Evolutionary conservation across 2,888 invertebrate genomes (phyloP), one percentile per base, ranked within the genome.

Genomic region (Oxyscelio sp.): DNA sequence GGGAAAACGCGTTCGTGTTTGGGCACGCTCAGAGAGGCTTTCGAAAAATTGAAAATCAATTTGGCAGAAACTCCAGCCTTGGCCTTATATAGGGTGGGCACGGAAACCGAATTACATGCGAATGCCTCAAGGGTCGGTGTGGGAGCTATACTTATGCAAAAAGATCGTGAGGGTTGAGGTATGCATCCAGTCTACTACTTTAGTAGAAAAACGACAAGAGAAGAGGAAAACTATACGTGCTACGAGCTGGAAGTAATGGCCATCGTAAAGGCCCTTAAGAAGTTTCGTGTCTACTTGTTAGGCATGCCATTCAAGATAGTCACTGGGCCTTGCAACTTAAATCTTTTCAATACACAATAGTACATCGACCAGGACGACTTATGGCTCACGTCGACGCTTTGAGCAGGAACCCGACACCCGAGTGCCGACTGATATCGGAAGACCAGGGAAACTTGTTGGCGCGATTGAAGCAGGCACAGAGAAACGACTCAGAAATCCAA

Each of bases 191-290:
- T 77, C 4, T 81, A 81, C 19, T 74, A 27, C 17, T 52, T 54
- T 15, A 77, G 77, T 48, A 2, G 2, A 4, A 50, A 50, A 22
- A 50, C 21, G 2, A 9, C 21, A 4, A 4, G 21, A 22, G 50
- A 19, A 8, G 66, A 43, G 48, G 50, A 66, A 31, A 68, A 48
- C 1, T 73, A 73, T 43, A 45, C 80, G 8, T 73, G 80, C n/a
- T 80, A 80, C n/a, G 80, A 80, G 24, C 56, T 80, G 11, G 74
- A 74, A 17, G 73, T 80, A 2, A 21, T 80, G n/a, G 74, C 80
- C 2, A 40, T 74, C 6, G 45, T 80, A 3, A 74, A 74, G 9
- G 40, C 81, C 15, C 15, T 54, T 1, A n/a, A 24, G 5, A 54
- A 27, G 6, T 54, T 54, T n/a, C 15, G 54, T 2, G 15, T 27